Percentiles rank a stretch among this genome's conserved stretches.
Conservation (phyloP, 2,888 invertebrate genomes). For the Trissoscelio sp. region DNA sequence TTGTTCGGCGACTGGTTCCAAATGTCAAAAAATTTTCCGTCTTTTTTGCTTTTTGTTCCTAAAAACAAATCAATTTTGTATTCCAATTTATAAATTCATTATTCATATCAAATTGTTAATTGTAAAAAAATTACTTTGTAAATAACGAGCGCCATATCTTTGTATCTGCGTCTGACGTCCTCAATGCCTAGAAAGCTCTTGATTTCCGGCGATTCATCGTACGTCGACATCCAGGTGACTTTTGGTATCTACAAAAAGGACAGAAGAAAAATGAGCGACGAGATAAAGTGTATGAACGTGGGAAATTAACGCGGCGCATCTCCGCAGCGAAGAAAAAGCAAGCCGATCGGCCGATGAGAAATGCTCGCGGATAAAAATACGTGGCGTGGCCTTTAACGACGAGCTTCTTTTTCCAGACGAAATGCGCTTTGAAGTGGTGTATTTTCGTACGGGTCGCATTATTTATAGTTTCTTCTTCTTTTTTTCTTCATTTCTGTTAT, state of each 20-base stretch:
- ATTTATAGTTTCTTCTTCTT: conserved; percentile 49
- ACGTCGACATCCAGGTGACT: conserved; percentile 77
- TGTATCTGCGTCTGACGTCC: conserved; percentile 79
- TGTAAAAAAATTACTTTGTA: conserved; percentile 78
- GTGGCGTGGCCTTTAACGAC: conserved; percentile 74
- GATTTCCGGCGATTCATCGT: conserved; percentile 78
- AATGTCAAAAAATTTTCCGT: conserved; percentile 77
- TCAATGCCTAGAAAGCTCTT: conserved; percentile 73
- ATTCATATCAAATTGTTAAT: neutral
- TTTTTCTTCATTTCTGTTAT: conserved; percentile 2
- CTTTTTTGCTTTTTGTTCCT: conserved; percentile 78
- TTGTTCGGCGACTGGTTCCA: conserved; percentile 80
- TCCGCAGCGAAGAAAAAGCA: conserved; percentile 57
- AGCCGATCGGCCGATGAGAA: conserved; percentile 68
- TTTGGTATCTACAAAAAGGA: conserved; percentile 46
- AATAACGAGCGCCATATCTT: conserved; percentile 80
- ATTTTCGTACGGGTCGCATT: conserved; percentile 43
- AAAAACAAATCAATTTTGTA: conserved; percentile 19
- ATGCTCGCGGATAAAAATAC: conserved; percentile 78
- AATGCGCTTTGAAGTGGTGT: conserved; percentile 53
- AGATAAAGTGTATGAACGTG: conserved; percentile 59
- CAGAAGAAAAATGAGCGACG: conserved; percentile 28
- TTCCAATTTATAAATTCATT: too few relatives aligned
- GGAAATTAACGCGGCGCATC: conserved; percentile 72
- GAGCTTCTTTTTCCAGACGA: conserved; percentile 69